Evolutionary conservation across 2,797 vertebrate genomes (phyloP), one percentile per base, ranked within the genome.

Genomic region (Anomalospiza imberbis): DNA sequence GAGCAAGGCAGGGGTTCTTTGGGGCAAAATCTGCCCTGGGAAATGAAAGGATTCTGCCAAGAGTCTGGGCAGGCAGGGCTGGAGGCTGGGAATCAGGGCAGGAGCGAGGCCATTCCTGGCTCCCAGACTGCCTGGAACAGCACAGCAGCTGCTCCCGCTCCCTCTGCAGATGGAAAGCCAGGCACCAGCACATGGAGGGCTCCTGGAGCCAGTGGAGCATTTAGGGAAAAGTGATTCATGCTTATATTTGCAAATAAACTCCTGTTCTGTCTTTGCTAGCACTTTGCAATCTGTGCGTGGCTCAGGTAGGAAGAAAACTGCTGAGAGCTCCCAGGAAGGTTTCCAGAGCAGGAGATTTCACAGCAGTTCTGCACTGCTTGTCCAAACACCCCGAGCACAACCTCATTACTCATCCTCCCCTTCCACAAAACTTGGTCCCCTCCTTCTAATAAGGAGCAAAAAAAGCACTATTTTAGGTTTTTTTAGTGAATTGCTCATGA

Each of bases 271-370:
- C 65, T 89, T 45, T 16, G 16, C 60, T 73, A 76, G 55, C 50
- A 18, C 75, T 91, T 61, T 71, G 67, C 89, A 74, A 17, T 80
- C 7, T 76, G 51, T 61, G 72, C 62, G 1, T 29, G 58, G 67
- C 79, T 85, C 85, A 92, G 76, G 91, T 89, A 74, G 68, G 78
- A 66, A 65, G 63, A 57, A 76, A 85, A 62, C 42, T 93, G 86
- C 91, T 89, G 81, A 55, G 18, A 68, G 44, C 26, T 82, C 60
- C 28, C 72, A 82, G 67, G 57, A 74, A 72, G 12, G 20, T 60
- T 93, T 92, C 68, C 81, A 77, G 74, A 89, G 40, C 40, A 20
- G 7, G 28, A 92, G 50, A 53, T 71, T 63, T 79, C 81, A 17
- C 68, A 48, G 88, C 48, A 2, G 1, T 17, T 77, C 53, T n/a